A percentile compares a stretch with the other conserved stretches of the same genome.
Evolutionary conservation across 2,113 vertebrate species (phyloP).

Genomic region (Psophia crepitans): DNA sequence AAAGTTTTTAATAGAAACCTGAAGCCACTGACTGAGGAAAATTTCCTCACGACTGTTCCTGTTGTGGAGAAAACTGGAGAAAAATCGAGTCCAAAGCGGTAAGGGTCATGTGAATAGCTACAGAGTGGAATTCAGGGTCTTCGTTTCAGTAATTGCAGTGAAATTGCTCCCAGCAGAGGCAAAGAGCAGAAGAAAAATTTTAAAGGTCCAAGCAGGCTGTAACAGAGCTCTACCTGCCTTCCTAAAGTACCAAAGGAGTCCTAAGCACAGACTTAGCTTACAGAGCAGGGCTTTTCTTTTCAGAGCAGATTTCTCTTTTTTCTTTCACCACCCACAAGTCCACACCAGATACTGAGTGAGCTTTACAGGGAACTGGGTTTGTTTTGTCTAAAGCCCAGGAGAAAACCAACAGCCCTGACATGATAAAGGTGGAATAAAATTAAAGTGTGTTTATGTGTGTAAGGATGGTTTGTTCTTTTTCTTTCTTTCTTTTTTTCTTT

Average conservation of each 20-base stretch:
- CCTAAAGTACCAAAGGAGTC: background rate
- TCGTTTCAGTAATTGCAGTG: conserved; percentile 44
- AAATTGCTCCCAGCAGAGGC: conserved; percentile 51
- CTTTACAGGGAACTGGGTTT: background rate
- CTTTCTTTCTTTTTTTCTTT: background rate
- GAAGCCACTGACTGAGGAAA: conserved; percentile 34
- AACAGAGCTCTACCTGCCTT: background rate
- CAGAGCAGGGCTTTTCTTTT: background rate
- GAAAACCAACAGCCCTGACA: background rate
- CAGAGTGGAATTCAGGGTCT: conserved; percentile 20
- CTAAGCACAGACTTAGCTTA: background rate
- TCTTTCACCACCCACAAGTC: background rate
- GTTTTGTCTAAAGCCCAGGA: conserved; percentile 7
- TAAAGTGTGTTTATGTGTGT: background rate
- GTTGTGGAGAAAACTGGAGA: conserved; percentile 52
- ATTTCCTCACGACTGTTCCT: conserved; percentile 26
- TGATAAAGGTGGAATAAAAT: background rate
- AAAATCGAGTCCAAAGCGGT: conserved; percentile 27
- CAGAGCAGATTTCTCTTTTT: background rate
- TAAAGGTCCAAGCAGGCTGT: conserved; percentile 1
- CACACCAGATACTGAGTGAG: background rate
- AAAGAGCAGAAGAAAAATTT: conserved; percentile 37
- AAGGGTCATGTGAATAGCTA: conserved; percentile 23
- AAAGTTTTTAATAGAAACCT: conserved; percentile 60
- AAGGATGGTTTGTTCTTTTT: background rate